These are phyloP conservation scores for Coelopa pilipes DNA, from an alignment of 2,888 invertebrate species.

Conservation along the genomic window DNA sequence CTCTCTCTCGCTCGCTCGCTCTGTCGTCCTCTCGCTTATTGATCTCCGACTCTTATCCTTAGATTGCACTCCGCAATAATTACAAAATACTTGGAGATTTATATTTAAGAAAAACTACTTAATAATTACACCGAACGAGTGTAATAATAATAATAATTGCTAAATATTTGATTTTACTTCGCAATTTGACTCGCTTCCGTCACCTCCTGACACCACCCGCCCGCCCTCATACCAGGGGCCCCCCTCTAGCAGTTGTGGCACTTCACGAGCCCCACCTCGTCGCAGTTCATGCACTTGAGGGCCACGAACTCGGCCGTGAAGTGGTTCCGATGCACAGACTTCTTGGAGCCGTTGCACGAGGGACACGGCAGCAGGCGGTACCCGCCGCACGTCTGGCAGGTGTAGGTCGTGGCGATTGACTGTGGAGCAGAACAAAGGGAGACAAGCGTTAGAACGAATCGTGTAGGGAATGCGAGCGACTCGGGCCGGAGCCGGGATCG, in stretches of 20 bases:
- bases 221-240: not conserved
- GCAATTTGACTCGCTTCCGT: constrained; percentile 20
- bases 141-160: constrained; percentile 29
- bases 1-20: not conserved
- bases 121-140: constrained; percentile 29
- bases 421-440: constrained; percentile 65
- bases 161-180: constrained; percentile 25
- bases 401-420: constrained; percentile 83
- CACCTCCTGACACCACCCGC: constrained; percentile 15
- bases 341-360: constrained; percentile 95
- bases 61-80: constrained; percentile 38
- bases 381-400: constrained; percentile 91
- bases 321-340: constrained; percentile 92
- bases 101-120: constrained; percentile 32
- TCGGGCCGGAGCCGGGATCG: no score
- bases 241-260: constrained; percentile 81
- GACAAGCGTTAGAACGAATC: no score
- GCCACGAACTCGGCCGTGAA: constrained; percentile 95
- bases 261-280: constrained; percentile 91
- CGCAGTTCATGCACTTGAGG: constrained; percentile 94
- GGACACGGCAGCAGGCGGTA: constrained; percentile 90
- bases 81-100: constrained; percentile 36
- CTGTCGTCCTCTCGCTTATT: constrained; percentile 12
- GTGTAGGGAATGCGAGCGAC: no score
- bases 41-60: constrained; percentile 1